These are phyloP conservation scores for Anthopleura xanthogrammica DNA, from an alignment of 92 coral and sea anemone genomes.

Conservation along the genomic window DNA sequence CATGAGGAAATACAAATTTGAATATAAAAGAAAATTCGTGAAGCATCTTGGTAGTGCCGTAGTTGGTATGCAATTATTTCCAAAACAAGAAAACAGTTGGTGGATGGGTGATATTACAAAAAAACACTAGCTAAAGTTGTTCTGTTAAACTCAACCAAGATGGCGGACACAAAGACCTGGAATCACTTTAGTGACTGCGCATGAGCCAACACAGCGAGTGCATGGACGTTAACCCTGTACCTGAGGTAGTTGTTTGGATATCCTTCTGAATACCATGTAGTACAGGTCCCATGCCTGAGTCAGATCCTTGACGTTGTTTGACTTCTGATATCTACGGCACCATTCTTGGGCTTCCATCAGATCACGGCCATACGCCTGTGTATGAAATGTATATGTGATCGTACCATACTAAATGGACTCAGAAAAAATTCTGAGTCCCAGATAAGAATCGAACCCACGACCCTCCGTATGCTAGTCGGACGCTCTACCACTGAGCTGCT, in stretches of 20 bases:
- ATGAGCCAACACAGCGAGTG: background rate
- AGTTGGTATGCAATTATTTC: background rate
- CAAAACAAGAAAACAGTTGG: background rate
- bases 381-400: background rate
- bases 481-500: too few species aligned
- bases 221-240: conserved; percentile 7
- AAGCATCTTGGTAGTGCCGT: too few species aligned
- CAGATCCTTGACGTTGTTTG: conserved; percentile 89
- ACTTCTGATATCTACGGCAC: conserved; percentile 95
- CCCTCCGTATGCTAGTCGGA: too few species aligned
- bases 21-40: too few species aligned
- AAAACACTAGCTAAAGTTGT: too few species aligned
- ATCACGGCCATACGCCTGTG: conserved; percentile 93
- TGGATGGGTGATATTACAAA: background rate
- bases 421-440: too few species aligned
- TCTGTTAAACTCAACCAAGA: too few species aligned
- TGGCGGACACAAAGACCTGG: too few species aligned
- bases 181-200: background rate
- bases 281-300: conserved; percentile 98
- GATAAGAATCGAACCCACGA: too few species aligned
- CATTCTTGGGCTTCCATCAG: conserved; percentile 99
- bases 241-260: conserved; percentile 98
- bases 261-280: conserved; percentile 87
- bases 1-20: too few species aligned
- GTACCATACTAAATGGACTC: too few species aligned